Evolutionary conservation across 2,888 invertebrate genomes (phyloP), one percentile per base, ranked within the genome.

Genomic region (Hoplodrina ambigua): DNA sequence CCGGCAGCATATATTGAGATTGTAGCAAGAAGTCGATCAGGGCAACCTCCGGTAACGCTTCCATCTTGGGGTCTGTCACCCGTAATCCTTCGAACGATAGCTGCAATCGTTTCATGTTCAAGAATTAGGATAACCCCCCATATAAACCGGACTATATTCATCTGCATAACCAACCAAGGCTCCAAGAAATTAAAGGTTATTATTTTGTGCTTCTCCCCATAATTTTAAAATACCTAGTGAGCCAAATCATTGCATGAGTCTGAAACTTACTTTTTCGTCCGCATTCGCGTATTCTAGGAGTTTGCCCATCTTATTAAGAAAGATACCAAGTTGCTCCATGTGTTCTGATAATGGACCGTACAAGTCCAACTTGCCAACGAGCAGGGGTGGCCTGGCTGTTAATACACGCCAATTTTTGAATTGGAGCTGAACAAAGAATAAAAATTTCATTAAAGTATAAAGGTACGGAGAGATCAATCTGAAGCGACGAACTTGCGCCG

Each of bases 21-120:
- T 93, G 89, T 25, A 96, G 83, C 57, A 96, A 85, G 71, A 91
- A 96, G 66, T 96, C 95, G 58, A 96, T 72, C 17, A 96, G 85
- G 0, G 93, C 94, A 37, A 92, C 94, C 87, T 96, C 96, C 0
- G 96, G 96, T 19, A 96, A 86, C 20, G 93, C 92, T 49, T 94
- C 93, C 83, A 94, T 92, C 78, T 91, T 95, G 7, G 93, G 92
- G 69, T 96, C 96, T 11, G 89, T 89, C 11, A 92, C 92, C 58
- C 89, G 91, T 41, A 96, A 73, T 2, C 92, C 93, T 65, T 94
- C 93, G 67, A 94, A 94, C 4, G 89, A 90, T 49, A 94, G 77
- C 94, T 96, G 88, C 8, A 87, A 87, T 81, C 13, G 44, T 65
- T 55, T 41, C 10, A 52, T 37, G 25, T 37, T 65, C 8, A 69